Base-by-base conservation (phyloP, 2,797 vertebrate species). In the Craterocephalus amniculus region DNA sequence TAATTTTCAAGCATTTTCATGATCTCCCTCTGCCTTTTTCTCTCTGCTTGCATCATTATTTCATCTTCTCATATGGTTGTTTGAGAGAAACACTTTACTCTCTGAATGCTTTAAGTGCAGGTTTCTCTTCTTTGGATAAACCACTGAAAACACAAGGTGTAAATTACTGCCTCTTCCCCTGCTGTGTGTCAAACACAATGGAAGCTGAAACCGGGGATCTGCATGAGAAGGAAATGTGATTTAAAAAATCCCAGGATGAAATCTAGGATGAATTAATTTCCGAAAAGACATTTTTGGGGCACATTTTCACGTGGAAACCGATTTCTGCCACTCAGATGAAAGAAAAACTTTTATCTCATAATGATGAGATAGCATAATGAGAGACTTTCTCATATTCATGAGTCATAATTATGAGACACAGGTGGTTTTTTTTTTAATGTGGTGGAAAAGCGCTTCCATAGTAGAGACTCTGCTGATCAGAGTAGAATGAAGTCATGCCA, bases 401-500 rank as follows among this genome's bases (percentile, higher is more conserved):
- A n/a, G n/a, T n/a, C n/a, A n/a, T n/a, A n/a, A n/a, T n/a, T n/a
- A n/a, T n/a, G n/a, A n/a, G n/a, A n/a, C n/a, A n/a, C n/a, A n/a
- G n/a, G n/a, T n/a, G n/a, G n/a, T n/a, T n/a, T n/a, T n/a, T n/a
- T n/a, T n/a, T n/a, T n/a, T n/a, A n/a, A n/a, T n/a, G n/a, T n/a
- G n/a, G n/a, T n/a, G n/a, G n/a, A n/a, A n/a, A n/a, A n/a, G n/a
- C n/a, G n/a, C n/a, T n/a, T n/a, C n/a, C n/a, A n/a, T n/a, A n/a
- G 32, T 59, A 80, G 61, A 63, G 61, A 76, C 71, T 72, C 31
- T 65, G 76, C 70, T 74, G 74, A 79, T 79, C 55, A 63, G 64
- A 56, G 31, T 67, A 72, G 54, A 74, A 58, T 40, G 29, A 82
- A 70, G 83, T 76, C 78, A 59, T 84, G 77, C 63, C 82, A 83